Conservation (phyloP, 2,888 invertebrate species). For the Cremastobaeus sp. region DNA sequence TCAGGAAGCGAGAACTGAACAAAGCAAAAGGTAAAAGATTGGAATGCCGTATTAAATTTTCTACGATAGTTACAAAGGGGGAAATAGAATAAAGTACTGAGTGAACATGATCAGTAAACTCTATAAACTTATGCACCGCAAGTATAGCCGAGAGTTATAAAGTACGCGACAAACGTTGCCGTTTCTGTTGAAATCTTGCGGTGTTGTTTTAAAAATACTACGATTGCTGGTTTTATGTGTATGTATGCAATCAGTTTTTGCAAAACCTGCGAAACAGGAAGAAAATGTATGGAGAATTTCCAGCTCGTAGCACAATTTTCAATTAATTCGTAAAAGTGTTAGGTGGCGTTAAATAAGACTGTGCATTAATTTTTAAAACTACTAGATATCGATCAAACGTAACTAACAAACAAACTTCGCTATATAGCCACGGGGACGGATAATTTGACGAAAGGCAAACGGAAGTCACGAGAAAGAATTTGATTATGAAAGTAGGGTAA, state of each 20-base stretch:
- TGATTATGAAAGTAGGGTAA: constrained; percentile 18
- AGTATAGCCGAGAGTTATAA: constrained; percentile 37
- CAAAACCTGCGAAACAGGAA: too few species aligned
- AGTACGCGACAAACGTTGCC: constrained; percentile 27
- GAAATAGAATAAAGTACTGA: constrained; percentile 33
- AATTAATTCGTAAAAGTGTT: too few species aligned
- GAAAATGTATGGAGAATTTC: too few species aligned
- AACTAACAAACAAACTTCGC: constrained; percentile 9
- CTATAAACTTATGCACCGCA: constrained; percentile 35
- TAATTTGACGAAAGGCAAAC: constrained; percentile 16
- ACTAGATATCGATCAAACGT: constrained; percentile 29
- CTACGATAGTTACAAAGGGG: too few species aligned
- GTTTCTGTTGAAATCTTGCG: constrained; percentile 28
- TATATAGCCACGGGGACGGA: constrained; percentile 4
- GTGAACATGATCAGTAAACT: constrained; percentile 44
- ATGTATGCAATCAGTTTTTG: constrained; percentile 25
- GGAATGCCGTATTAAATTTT: too few species aligned
- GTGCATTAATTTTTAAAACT: constrained; percentile 18
- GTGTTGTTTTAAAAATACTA: constrained; percentile 32
- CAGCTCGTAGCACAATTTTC: too few species aligned
- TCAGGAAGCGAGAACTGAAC: too few species aligned
- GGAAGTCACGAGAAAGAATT: constrained; percentile 28
- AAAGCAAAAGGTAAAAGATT: too few species aligned
- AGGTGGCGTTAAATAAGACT: too few species aligned
- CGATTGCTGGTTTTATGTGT: too few species aligned